phyloP scores from a whole-genome alignment of 2,113 vertebrate genomes.

The Hemibagrus wyckioides region DNA sequence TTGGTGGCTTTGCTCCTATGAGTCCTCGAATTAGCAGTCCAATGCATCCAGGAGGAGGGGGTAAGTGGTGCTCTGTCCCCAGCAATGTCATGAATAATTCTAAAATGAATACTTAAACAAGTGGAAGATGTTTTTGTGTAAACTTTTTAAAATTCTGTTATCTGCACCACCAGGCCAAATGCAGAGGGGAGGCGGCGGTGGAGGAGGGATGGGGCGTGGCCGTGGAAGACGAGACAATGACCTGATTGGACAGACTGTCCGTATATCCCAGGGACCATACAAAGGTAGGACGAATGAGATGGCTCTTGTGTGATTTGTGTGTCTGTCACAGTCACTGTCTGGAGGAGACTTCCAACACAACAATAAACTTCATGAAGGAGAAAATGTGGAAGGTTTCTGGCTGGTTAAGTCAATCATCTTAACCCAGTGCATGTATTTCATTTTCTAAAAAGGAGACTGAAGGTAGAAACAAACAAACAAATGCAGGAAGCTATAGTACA shows the following conservation, averaged over 20 bases:
- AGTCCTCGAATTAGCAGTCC: constrained; percentile 95
- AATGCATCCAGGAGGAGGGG: constrained; percentile 87
- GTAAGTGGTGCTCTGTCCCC: constrained; percentile 54
- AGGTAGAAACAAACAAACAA: not conserved
- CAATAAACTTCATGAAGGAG: not conserved
- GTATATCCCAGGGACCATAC: constrained; percentile 94
- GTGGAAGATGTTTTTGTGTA: not conserved
- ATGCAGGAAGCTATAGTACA: not conserved
- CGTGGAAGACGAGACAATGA: constrained; percentile 90
- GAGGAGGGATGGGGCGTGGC: constrained; percentile 83
- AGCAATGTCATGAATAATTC: not conserved
- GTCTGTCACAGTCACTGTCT: not conserved
- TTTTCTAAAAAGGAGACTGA: not conserved
- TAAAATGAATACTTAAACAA: not conserved
- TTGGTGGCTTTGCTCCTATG: constrained; percentile 90
- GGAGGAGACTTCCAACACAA: not conserved
- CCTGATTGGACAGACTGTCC: constrained; percentile 92
- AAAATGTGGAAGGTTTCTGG: not conserved
- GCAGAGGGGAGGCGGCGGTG: constrained; percentile 76
- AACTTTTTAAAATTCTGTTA: not conserved
- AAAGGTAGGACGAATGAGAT: constrained; percentile 79
- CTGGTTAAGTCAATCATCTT: not conserved
- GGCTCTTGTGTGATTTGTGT: not conserved
- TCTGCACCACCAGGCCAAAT: constrained; percentile 60
- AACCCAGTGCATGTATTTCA: not conserved